Conservation (phyloP, 2,888 invertebrate genomes). For the Cephus sareptanus region DNA sequence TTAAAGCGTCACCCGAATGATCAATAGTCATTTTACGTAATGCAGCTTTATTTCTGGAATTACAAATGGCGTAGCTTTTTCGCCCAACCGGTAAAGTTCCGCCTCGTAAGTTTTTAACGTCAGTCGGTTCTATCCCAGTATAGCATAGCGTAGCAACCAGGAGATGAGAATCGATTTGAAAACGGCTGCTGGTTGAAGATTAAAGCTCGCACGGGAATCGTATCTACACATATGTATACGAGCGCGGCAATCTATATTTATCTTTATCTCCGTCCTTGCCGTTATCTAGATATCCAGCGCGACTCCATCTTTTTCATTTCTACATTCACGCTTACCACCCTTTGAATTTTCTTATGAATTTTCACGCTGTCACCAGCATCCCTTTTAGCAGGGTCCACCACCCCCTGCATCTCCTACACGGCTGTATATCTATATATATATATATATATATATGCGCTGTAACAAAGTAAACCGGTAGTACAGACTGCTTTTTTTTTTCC, state of each 20-base stretch:
- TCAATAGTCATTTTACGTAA: neutral
- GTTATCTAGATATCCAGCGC: neutral
- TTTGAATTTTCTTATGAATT: neutral
- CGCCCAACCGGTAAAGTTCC: neutral
- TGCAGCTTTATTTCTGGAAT: neutral
- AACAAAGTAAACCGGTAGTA: no score
- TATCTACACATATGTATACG: neutral
- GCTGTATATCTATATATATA: neutral
- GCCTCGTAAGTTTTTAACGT: neutral
- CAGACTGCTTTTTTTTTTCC: no score
- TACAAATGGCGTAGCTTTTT: neutral
- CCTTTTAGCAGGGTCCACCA: no score
- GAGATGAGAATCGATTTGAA: slow-evolving; percentile 2
- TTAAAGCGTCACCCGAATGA: neutral
- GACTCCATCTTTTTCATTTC: neutral
- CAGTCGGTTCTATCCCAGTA: neutral
- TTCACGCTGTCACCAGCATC: neutral
- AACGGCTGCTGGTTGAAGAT: neutral
- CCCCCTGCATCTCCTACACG: no score
- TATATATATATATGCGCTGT: neutral
- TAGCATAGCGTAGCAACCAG: neutral
- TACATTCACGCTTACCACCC: neutral
- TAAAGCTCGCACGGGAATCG: neutral
- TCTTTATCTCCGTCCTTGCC: neutral
- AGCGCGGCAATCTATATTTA: neutral